Evolutionary conservation across 2,113 vertebrate genomes (phyloP).

Genomic region (Xenus cinereus): DNA sequence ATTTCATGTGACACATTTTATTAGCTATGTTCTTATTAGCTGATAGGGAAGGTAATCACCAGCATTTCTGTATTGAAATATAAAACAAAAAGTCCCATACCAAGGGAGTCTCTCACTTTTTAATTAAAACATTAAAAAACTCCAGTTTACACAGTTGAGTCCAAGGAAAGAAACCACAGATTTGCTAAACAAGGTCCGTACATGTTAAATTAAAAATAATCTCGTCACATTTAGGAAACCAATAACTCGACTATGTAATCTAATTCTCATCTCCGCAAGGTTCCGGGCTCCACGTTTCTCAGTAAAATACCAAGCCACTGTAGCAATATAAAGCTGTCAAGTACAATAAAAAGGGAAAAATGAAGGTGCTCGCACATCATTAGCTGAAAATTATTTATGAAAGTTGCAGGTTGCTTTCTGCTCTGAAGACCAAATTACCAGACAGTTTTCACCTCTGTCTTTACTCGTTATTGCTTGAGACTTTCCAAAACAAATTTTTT

Average conservation of each 20-base stretch:
- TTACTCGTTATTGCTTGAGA: not conserved
- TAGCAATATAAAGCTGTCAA: conserved; percentile 52
- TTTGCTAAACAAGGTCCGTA: not conserved
- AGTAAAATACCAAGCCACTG: not conserved
- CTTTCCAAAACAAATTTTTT: not conserved
- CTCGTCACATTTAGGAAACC: not conserved
- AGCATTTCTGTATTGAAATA: not conserved
- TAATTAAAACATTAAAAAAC: not conserved
- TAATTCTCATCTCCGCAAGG: conserved; percentile 11
- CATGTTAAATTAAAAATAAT: conserved; percentile 15
- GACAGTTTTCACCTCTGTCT: conserved; percentile 9
- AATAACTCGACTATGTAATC: not conserved
- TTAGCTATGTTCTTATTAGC: not conserved
- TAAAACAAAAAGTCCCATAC: not conserved
- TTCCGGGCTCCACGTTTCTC: not conserved
- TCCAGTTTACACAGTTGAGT: not conserved
- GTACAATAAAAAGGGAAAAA: conserved; percentile 29
- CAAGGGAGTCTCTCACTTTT: not conserved
- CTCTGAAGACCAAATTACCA: not conserved
- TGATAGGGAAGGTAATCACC: not conserved
- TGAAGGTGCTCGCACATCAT: conserved; percentile 36
- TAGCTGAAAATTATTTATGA: conserved; percentile 50
- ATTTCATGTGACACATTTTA: not conserved
- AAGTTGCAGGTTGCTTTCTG: conserved; percentile 29
- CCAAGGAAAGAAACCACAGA: not conserved